Percentiles rank a stretch among this genome's conserved stretches.
phyloP scores from a whole-genome alignment of 2,113 vertebrate species.

The Nymphicus hollandicus region DNA sequence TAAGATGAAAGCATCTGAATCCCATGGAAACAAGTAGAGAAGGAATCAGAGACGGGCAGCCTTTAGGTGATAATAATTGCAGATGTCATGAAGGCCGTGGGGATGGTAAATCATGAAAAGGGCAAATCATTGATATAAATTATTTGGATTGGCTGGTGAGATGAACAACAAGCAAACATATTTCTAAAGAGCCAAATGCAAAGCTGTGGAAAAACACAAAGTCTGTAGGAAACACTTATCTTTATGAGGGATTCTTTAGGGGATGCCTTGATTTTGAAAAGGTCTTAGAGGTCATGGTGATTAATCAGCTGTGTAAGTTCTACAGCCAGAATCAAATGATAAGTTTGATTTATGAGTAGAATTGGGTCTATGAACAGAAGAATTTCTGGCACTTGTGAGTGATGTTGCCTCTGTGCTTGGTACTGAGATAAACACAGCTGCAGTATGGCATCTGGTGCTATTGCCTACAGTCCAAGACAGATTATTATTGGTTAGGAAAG shows the following conservation, averaged over 20 bases:
- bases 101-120: background rate
- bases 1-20: constrained; percentile 3
- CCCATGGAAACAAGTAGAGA: constrained; percentile 7
- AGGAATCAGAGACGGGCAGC: background rate
- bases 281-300: background rate
- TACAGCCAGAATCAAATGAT: background rate
- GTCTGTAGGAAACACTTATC: background rate
- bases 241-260: background rate
- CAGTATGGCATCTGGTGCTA: background rate
- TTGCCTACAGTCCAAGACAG: background rate
- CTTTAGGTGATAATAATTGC: background rate
- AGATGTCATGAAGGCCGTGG: background rate
- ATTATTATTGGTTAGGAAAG: background rate
- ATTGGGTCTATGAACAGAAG: background rate
- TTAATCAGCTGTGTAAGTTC: background rate
- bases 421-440: background rate
- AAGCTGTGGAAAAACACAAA: background rate
- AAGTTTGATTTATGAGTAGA: background rate
- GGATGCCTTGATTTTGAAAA: background rate
- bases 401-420: background rate
- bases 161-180: background rate
- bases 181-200: background rate
- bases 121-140: background rate
- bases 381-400: background rate
- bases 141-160: background rate